These are phyloP conservation scores for Neopelma chrysocephalum DNA, from an alignment of 2,797 vertebrate genomes.

Conservation along the genomic window DNA sequence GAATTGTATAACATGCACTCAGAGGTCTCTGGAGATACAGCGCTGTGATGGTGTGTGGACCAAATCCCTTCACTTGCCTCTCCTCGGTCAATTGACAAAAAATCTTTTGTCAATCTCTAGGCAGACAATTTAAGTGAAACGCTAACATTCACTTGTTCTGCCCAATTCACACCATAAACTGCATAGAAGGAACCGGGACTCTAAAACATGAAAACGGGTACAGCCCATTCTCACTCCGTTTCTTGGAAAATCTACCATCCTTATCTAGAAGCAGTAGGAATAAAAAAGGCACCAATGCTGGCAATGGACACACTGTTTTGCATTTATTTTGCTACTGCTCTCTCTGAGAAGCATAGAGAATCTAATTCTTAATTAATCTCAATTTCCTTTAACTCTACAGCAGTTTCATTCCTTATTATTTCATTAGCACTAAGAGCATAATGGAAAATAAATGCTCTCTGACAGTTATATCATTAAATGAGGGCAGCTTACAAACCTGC, in stretches of 20 bases:
- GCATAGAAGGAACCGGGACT: not conserved
- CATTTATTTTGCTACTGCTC: not conserved
- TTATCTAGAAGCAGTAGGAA: not conserved
- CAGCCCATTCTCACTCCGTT: not conserved
- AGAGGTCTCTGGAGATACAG: not conserved
- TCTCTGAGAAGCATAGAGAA: not conserved
- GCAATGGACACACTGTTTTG: not conserved
- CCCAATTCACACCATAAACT: not conserved
- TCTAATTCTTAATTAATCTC: not conserved
- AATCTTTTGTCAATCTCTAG: not conserved
- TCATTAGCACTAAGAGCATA: conserved; percentile 14
- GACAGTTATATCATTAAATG: not conserved
- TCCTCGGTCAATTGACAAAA: not conserved
- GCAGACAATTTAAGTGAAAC: not conserved
- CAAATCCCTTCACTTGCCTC: not conserved
- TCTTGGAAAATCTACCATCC: not conserved
- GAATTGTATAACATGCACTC: not conserved
- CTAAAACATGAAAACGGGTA: not conserved
- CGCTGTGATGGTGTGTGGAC: not conserved
- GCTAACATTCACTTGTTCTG: not conserved
- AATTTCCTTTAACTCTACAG: conserved; percentile 19
- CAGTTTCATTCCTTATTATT: not conserved
- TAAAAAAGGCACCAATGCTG: not conserved
- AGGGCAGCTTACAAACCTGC: conserved; percentile 13
- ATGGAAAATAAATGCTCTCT: conserved; percentile 24